Evolutionary conservation across 1,140 invertebrate species (phyloP), one percentile per base, ranked within the genome.

Genomic region (Drosophila orena): DNA sequence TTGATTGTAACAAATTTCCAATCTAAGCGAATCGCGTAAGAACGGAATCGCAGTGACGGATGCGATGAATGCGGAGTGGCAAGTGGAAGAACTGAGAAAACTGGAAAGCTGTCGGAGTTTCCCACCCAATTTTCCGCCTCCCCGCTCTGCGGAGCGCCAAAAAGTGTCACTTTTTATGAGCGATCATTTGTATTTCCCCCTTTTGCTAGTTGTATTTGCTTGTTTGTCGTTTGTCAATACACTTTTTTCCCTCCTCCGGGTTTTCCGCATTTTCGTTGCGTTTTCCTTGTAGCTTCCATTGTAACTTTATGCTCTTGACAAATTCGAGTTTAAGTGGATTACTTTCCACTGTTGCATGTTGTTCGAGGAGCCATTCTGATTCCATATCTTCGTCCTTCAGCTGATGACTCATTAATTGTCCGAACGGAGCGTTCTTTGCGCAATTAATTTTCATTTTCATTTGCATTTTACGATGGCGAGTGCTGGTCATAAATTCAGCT

Each of bases 81-180:
- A 10, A 14, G 53, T 30, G 24, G 44, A 44, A 10, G 60, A 49
- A 30, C 7, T 27, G 44, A 1, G 17, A 17, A 68, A 49, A 30
- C 7, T 27, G 44, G 22, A 14, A 20, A 10, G 10, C 49, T 20
- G 30, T 2, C 15, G 30, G 49, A 52, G 49, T 50, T 55, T 42
- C 22, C 34, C 43, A 20, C 17, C 20, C 20, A 20, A 43, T n/a
- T 22, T 53, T 20, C 15, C n/a, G 8, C 20, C 47, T 60, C 27
- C 57, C n/a, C 47, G 27, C 27, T 50, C n/a, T 50, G 47, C 8
- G 47, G 27, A 50, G 47, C 47, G 76, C 84, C 79, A 68, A 89
- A 88, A 88, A 79, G 72, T 88, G 84, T 80, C 84, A 89, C 72
- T 84, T 83, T 89, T 89, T 89, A 89, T 89, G 84, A 89, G 79